Evolutionary conservation across 2,888 invertebrate genomes (phyloP).

Genomic region (Drepanosiphum platanoidis): DNA sequence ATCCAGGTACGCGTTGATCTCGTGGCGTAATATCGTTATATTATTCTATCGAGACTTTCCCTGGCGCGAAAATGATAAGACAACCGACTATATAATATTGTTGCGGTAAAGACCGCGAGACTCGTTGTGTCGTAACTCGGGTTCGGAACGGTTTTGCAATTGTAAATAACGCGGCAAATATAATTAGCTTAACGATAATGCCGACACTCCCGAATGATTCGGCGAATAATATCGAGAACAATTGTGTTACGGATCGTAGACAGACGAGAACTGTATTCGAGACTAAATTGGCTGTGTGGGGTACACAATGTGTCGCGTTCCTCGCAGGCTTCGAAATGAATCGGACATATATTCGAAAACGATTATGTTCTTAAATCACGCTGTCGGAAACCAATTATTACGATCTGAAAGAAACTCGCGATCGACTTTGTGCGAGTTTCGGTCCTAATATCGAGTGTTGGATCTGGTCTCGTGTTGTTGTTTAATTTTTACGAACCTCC

Average conservation of each 20-base stretch:
- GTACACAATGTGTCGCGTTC: no score
- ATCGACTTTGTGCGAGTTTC: no score
- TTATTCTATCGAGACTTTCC: conserved; percentile 40
- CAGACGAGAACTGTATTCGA: no score
- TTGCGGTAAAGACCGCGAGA: conserved; percentile 19
- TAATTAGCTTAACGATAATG: conserved; percentile 31
- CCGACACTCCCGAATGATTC: conserved; percentile 29
- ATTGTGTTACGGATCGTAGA: conserved; percentile 31
- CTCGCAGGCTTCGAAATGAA: no score
- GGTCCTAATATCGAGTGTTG: no score
- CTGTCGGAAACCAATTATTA: no score
- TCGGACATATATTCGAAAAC: no score
- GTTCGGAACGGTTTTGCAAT: conserved; percentile 32
- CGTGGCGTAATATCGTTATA: background rate
- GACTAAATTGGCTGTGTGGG: no score
- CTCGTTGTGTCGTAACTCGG: conserved; percentile 14
- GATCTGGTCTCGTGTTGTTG: no score
- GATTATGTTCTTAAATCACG: no score
- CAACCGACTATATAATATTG: conserved; percentile 1
- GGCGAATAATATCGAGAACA: conserved; percentile 5
- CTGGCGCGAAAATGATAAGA: conserved; percentile 31
- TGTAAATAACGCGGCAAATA: conserved; percentile 28
- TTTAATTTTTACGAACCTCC: no score
- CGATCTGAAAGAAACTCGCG: no score
- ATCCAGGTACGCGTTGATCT: background rate